Percentiles rank a stretch among this genome's conserved stretches.
Evolutionary conservation across 2,888 invertebrate genomes (phyloP).

Genomic region (Ramazzottius varieornatus): DNA sequence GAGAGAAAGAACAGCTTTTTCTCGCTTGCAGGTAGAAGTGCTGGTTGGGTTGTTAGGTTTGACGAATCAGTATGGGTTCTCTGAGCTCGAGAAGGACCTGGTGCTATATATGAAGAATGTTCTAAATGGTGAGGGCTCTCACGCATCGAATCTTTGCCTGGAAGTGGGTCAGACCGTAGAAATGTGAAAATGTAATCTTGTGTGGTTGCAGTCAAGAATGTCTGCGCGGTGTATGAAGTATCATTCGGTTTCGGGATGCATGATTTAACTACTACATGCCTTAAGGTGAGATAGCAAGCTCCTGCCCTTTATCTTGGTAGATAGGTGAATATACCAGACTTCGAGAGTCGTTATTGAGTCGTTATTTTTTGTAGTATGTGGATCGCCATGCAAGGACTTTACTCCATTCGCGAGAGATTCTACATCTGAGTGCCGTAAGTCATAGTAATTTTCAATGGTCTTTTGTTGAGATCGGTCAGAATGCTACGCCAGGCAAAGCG

Average conservation of each 20-base stretch:
- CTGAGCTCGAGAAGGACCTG: slow-evolving; percentile 40
- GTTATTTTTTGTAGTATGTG: not conserved
- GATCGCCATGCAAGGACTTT: not conserved
- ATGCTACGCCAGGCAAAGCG: too few species aligned
- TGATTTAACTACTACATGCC: not conserved
- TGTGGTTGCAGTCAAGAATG: not conserved
- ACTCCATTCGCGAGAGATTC: not conserved
- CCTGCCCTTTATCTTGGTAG: too few species aligned
- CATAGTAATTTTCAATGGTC: too few species aligned
- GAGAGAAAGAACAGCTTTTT: too few species aligned
- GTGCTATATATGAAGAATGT: not conserved
- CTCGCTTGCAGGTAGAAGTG: slow-evolving; percentile 20
- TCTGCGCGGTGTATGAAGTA: not conserved
- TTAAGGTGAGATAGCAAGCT: not conserved
- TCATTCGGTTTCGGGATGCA: not conserved
- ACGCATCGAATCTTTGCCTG: not conserved
- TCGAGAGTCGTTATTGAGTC: too few species aligned
- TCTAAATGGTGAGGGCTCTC: not conserved
- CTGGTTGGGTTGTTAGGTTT: slow-evolving; percentile 42
- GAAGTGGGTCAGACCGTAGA: not conserved
- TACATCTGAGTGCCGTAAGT: not conserved
- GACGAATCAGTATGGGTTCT: slow-evolving; percentile 84
- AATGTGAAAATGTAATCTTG: not conserved
- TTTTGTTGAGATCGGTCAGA: too few species aligned
- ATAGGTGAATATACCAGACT: too few species aligned